Base-by-base conservation (phyloP, 2,888 invertebrate genomes). In the Caenorhabditis panamensis region DNA sequence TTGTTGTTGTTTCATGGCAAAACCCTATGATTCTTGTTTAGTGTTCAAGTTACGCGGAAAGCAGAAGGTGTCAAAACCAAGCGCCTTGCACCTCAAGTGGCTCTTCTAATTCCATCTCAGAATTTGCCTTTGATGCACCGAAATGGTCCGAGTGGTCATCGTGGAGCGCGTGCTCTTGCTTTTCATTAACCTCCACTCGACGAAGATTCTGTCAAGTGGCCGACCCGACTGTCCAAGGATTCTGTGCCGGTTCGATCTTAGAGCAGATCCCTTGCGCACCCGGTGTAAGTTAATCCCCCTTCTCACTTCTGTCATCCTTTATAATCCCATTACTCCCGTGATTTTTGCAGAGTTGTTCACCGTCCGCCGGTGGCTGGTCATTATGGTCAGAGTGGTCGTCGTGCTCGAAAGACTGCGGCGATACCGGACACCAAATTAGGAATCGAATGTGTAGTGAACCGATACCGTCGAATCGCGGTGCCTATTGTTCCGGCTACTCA, bases 1-100 rank as follows among this genome's bases (percentile, higher is more conserved):
- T 9, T 16, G 22, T n/a, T n/a, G n/a, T n/a, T n/a, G n/a, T n/a
- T n/a, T n/a, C n/a, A n/a, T n/a, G n/a, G n/a, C n/a, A n/a, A n/a
- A n/a, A n/a, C 31, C 31, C 31, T 31, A n/a, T 26, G 5, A 13
- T 24, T 16, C 9, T 11, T 18, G 68, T 84, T 28, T 49, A 85
- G 82, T 83, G 83, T 56, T 71, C 80, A 9, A 82, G 75, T 31
- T 61, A 64, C 49, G 68, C 77, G 94, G 94, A 83, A 49, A 82
- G 68, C 56, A 61, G 82, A 92, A 94, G 72, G 93, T 93, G 89
- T 94, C 94, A 88, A 51, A 92, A 93, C 0, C 91, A 90, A 66
- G 82, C 91, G 63, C 88, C 87, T 71, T 93, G 93, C 53, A 28
- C 24, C 59, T 53, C 49, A 59, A 58, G 47, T 28, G 59, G 61